phyloP scores from a whole-genome alignment of 2,113 vertebrate species.

The Glaucidium brasilianum region DNA sequence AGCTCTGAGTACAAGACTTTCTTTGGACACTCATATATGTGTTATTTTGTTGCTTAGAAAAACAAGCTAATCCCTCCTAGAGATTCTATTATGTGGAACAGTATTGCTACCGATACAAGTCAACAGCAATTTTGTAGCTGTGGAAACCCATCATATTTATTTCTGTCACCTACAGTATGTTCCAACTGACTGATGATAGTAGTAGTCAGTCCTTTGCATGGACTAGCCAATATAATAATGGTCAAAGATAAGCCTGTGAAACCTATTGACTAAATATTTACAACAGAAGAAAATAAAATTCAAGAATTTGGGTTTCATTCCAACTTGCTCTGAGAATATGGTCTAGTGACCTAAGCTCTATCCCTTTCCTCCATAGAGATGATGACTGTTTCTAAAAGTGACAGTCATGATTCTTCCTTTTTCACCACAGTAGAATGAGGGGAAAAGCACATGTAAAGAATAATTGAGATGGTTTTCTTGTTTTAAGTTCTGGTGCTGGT shows the following conservation, averaged over 20 bases:
- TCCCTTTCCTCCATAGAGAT: background rate
- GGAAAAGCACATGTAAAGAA: background rate
- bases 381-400: background rate
- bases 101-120: background rate
- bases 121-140: constrained; percentile 18
- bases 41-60: constrained; percentile 10
- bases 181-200: background rate
- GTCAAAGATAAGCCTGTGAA: background rate
- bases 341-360: background rate
- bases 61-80: constrained; percentile 15
- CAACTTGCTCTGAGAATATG: background rate
- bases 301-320: background rate
- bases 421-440: background rate
- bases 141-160: constrained; percentile 25
- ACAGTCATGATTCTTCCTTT: background rate
- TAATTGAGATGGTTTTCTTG: background rate
- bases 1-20: background rate
- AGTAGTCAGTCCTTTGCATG: background rate
- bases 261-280: background rate
- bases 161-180: background rate
- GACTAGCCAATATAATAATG: background rate
- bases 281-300: background rate
- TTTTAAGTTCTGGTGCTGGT: background rate
- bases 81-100: background rate
- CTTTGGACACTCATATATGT: background rate